Percentiles rank a stretch among this genome's conserved stretches.
phyloP scores from a whole-genome alignment of 2,888 invertebrate genomes.

The Criorhina ranunculi region DNA sequence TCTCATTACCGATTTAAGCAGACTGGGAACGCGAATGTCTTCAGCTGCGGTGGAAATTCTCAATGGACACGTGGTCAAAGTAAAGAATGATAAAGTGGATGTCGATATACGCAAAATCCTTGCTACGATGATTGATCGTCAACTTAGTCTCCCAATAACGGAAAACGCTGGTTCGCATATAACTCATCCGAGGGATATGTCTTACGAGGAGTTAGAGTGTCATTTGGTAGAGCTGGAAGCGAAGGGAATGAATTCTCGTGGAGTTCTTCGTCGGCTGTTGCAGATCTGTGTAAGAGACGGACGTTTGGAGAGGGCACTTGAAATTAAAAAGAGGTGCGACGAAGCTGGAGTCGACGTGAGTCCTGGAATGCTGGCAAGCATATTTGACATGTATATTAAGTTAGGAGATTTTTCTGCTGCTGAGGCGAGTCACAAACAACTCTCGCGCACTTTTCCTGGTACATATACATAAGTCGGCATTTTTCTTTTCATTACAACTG shows the following conservation, averaged over 20 bases:
- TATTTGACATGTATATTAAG: slow-evolving; percentile 87
- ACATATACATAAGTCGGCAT: background rate
- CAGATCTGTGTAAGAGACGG: slow-evolving; percentile 86
- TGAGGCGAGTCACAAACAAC: slow-evolving; percentile 85
- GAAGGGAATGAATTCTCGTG: slow-evolving; percentile 88
- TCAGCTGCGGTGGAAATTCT: slow-evolving; percentile 85
- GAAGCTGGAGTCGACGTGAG: slow-evolving; percentile 86
- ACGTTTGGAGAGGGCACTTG: slow-evolving; percentile 86
- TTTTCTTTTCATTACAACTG: background rate
- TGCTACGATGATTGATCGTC: slow-evolving; percentile 84
- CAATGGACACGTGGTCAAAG: slow-evolving; percentile 80
- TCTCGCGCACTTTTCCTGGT: slow-evolving; percentile 85
- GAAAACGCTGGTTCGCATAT: slow-evolving; percentile 81
- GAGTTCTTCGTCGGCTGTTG: slow-evolving; percentile 87
- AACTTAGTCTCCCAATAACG: slow-evolving; percentile 80
- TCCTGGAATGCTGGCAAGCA: slow-evolving; percentile 88
- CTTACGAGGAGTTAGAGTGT: slow-evolving; percentile 86
- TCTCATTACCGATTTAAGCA: slow-evolving; percentile 84
- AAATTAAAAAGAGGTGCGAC: slow-evolving; percentile 86
- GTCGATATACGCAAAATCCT: slow-evolving; percentile 79
- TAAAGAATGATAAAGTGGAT: slow-evolving; percentile 23
- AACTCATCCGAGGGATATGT: slow-evolving; percentile 87
- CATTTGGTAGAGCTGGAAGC: slow-evolving; percentile 88
- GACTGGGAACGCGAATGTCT: slow-evolving; percentile 84
- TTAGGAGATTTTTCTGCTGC: slow-evolving; percentile 86